Percentiles rank a stretch among this genome's conserved stretches.
Conservation (phyloP, 2,888 invertebrate genomes). For the Rapana venosa region DNA sequence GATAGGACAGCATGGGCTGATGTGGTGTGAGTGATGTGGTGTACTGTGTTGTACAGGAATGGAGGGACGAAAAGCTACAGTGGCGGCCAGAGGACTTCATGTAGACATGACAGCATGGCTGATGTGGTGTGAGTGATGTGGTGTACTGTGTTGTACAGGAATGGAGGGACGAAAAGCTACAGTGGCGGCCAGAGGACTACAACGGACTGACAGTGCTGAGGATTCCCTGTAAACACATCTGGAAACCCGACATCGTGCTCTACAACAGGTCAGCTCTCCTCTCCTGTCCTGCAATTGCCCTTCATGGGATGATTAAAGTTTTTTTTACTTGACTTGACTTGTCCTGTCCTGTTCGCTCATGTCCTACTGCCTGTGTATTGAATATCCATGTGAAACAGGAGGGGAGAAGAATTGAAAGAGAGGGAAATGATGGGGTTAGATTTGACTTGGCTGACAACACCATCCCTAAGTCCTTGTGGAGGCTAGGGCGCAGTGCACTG, state of each 20-base stretch:
- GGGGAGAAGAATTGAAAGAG: too few relatives aligned
- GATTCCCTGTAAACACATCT: constrained; percentile 84
- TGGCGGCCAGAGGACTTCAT: constrained; percentile 81
- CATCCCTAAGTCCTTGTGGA: too few relatives aligned
- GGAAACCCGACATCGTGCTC: constrained; percentile 87
- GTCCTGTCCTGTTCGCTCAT: not conserved
- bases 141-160: constrained; percentile 75
- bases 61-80: constrained; percentile 85
- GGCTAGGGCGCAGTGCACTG: too few relatives aligned
- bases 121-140: too few relatives aligned
- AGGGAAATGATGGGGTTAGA: too few relatives aligned
- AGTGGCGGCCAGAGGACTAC: constrained; percentile 85
- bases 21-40: too few relatives aligned
- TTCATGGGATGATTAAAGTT: too few relatives aligned
- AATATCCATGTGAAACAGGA: too few relatives aligned
- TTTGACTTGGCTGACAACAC: too few relatives aligned
- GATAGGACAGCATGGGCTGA: too few relatives aligned
- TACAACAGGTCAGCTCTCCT: constrained; percentile 83
- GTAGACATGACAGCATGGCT: too few relatives aligned
- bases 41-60: constrained; percentile 78
- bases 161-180: constrained; percentile 85
- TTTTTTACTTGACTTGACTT: not conserved
- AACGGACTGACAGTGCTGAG: constrained; percentile 83
- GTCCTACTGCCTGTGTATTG: not conserved
- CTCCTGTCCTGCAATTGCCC: too few relatives aligned